These are phyloP conservation scores for Elegia similella DNA, from an alignment of 2,888 invertebrate genomes.

Conservation along the genomic window DNA sequence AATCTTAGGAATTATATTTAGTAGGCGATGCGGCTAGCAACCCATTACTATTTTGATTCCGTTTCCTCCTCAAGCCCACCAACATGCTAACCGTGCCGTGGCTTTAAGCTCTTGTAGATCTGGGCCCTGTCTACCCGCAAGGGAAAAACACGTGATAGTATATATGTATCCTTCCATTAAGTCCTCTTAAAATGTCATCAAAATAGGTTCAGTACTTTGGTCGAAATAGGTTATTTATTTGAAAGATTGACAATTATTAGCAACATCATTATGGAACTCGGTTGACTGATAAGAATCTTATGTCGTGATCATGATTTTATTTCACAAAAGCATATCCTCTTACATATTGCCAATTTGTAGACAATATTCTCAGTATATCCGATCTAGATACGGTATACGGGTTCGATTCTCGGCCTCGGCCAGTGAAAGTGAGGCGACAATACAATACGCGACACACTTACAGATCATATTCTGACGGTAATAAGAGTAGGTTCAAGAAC, in stretches of 20 bases:
- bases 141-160: too few relatives aligned
- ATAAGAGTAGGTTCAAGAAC: conserved; percentile 2
- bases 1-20: too few relatives aligned
- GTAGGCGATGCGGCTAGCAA: too few relatives aligned
- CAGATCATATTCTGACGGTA: conserved; percentile 5
- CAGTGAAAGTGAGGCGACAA: conserved; percentile 10
- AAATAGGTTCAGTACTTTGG: too few relatives aligned
- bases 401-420: conserved; percentile 13
- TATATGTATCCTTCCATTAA: too few relatives aligned
- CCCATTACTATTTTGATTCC: too few relatives aligned
- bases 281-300: neutral
- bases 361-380: conserved; percentile 3
- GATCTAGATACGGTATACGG: conserved; percentile 12
- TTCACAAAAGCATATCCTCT: neutral
- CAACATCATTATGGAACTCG: neutral
- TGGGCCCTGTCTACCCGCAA: too few relatives aligned
- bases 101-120: too few relatives aligned
- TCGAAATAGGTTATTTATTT: too few relatives aligned
- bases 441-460: conserved; percentile 9
- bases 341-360: neutral
- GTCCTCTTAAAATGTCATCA: too few relatives aligned
- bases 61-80: too few relatives aligned
- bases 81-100: too few relatives aligned
- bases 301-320: neutral
- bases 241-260: neutral